Percentiles rank a stretch among this genome's conserved stretches.
These are phyloP conservation scores for Paradoxurus hermaphroditus DNA, from an alignment of 2,113 vertebrate species.

Conservation along the genomic window DNA sequence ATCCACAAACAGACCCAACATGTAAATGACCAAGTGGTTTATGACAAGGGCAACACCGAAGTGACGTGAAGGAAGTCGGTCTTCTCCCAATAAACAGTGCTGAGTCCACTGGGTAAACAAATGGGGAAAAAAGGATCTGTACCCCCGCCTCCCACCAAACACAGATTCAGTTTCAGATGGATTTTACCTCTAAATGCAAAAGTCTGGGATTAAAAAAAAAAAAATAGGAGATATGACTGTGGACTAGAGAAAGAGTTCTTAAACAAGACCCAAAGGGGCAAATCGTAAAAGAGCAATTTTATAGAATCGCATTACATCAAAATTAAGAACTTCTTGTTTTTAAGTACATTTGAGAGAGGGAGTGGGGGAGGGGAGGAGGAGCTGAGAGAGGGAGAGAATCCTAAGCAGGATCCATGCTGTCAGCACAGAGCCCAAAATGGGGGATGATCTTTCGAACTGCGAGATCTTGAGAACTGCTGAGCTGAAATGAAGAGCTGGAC, in stretches of 20 bases:
- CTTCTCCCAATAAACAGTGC: background rate
- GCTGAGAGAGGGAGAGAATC: too few species aligned
- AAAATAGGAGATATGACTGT: background rate
- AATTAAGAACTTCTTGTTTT: background rate
- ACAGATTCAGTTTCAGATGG: background rate
- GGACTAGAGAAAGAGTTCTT: background rate
- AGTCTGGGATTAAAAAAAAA: background rate
- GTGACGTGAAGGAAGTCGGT: background rate
- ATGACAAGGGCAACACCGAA: background rate
- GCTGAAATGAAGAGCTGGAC: too few species aligned
- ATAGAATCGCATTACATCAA: background rate
- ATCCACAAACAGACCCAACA: background rate
- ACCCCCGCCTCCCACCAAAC: background rate
- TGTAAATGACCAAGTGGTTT: background rate
- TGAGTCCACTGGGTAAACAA: background rate
- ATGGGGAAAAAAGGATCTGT: fast-evolving
- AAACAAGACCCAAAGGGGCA: background rate
- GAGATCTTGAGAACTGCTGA: too few species aligned
- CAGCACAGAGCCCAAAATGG: too few species aligned
- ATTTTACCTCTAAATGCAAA: background rate
- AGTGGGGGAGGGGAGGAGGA: too few species aligned
- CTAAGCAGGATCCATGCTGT: too few species aligned
- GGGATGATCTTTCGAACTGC: too few species aligned
- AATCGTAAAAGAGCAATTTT: background rate
- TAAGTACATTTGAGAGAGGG: too few species aligned